These are phyloP conservation scores for Oeneis ivallda DNA, from an alignment of 2,888 invertebrate species.

Conservation along the genomic window DNA sequence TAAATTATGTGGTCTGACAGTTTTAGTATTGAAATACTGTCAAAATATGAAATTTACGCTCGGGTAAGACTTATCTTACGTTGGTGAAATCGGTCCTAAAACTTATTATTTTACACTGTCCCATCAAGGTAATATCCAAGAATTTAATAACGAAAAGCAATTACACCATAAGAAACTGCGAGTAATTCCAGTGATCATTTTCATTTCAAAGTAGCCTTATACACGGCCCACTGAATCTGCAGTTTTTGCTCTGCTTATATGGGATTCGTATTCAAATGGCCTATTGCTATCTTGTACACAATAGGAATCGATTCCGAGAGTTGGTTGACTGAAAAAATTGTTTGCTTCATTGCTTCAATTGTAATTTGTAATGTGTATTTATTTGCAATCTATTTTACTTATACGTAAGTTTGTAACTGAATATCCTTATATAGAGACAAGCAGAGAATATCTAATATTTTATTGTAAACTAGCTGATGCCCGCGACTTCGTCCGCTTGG, in stretches of 20 bases:
- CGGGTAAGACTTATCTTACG: too few species aligned
- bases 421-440: too few species aligned
- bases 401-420: too few species aligned
- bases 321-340: conserved; percentile 25
- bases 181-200: neutral
- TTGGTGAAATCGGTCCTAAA: too few species aligned
- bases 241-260: conserved; percentile 20
- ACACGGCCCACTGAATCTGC: conserved; percentile 17
- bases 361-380: conserved; percentile 23
- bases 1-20: too few species aligned
- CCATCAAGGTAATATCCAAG: neutral
- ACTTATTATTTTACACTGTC: too few species aligned
- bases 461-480: too few species aligned
- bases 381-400: too few species aligned
- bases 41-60: too few species aligned
- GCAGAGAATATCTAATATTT: too few species aligned
- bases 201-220: neutral
- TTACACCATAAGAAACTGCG: neutral
- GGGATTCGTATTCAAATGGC: conserved; percentile 30
- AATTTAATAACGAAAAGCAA: neutral
- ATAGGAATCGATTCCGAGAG: conserved; percentile 30
- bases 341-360: conserved; percentile 33
- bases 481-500: too few species aligned
- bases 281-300: conserved; percentile 10
- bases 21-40: too few species aligned